Percentiles rank a stretch among this genome's conserved stretches.
phyloP scores from a whole-genome alignment of 1,140 invertebrate genomes.

The Sarcophaga bullata region DNA sequence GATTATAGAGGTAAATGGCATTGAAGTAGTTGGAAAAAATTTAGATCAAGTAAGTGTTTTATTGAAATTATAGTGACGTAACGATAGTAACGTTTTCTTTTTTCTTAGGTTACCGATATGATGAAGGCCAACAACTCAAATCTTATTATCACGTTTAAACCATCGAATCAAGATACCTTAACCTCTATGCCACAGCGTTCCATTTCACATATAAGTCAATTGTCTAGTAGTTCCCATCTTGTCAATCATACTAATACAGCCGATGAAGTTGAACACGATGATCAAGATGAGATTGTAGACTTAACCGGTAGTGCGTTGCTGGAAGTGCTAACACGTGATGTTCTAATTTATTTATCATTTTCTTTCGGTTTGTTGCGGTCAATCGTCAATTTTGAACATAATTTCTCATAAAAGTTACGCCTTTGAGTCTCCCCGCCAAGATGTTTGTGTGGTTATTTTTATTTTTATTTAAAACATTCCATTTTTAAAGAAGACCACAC shows the following conservation, averaged over 20 bases:
- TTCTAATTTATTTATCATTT: too few species aligned
- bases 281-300: slow-evolving; percentile 77
- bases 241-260: slow-evolving; percentile 72
- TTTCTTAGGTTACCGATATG: slow-evolving; percentile 96
- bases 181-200: slow-evolving; percentile 75
- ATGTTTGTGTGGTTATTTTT: slow-evolving; percentile 39
- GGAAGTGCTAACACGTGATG: slow-evolving; percentile 54
- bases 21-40: slow-evolving; percentile 97
- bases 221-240: slow-evolving; percentile 79
- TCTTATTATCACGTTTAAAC: slow-evolving; percentile 97
- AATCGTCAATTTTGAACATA: too few species aligned
- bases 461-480: too few species aligned
- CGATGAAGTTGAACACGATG: slow-evolving; percentile 71
- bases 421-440: too few species aligned
- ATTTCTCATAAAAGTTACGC: too few species aligned
- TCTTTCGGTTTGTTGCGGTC: too few species aligned
- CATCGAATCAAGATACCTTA: slow-evolving; percentile 89
- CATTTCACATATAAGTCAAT: slow-evolving; percentile 80
- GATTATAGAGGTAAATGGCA: slow-evolving; percentile 99
- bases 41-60: slow-evolving; percentile 86
- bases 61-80: too few species aligned
- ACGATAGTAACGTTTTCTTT: too few species aligned
- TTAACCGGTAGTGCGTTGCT: slow-evolving; percentile 69
- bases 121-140: slow-evolving; percentile 99
- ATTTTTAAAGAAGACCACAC: too few species aligned